phyloP scores from a whole-genome alignment of 30 jellyfish, hydroid and myxozoan genomes.

The Aurelia aurita complex sp. Pacific region DNA sequence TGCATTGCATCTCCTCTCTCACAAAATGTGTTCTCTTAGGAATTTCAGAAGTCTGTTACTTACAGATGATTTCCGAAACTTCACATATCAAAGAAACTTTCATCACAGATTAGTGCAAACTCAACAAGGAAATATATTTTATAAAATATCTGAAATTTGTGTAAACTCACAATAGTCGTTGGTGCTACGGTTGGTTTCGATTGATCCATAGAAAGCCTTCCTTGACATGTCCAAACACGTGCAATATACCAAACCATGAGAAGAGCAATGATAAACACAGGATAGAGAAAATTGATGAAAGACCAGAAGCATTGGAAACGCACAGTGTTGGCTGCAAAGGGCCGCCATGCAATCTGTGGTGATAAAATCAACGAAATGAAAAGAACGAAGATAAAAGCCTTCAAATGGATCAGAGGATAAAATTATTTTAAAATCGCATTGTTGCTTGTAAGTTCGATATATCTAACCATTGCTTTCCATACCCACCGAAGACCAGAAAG shows the following conservation, averaged over 20 bases:
- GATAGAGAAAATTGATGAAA: constrained; percentile 43
- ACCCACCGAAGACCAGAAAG: no score
- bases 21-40: neutral
- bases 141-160: neutral
- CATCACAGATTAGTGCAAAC: no score
- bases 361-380: neutral
- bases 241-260: constrained; percentile 78
- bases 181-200: constrained; percentile 26
- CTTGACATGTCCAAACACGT: constrained; percentile 73
- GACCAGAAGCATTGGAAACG: constrained; percentile 64
- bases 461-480: no score
- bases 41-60: neutral
- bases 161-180: constrained; percentile 36
- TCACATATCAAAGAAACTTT: neutral
- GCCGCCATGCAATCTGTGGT: constrained; percentile 84
- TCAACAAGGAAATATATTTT: no score
- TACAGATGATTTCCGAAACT: neutral
- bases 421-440: no score
- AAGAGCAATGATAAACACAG: constrained; percentile 41
- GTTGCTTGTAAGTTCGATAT: no score
- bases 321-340: constrained; percentile 65
- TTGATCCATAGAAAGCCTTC: constrained; percentile 61
- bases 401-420: no score
- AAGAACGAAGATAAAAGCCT: no score
- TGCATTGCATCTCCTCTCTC: neutral